Base-by-base conservation (phyloP, 2,797 vertebrate species). In the Podargus strigoides region DNA sequence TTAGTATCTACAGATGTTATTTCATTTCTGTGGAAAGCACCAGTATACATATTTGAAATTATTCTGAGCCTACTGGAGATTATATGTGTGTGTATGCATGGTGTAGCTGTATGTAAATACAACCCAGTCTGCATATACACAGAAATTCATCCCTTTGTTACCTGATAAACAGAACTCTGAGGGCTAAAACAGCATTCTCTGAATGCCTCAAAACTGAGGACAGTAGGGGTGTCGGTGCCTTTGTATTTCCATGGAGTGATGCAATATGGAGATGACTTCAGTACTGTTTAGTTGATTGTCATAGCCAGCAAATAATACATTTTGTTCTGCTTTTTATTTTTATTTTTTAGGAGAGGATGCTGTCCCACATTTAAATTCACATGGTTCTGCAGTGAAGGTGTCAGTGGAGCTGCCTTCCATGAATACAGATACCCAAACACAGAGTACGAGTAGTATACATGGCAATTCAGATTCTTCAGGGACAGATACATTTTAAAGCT, bases 401-500 rank as follows among this genome's bases (percentile, higher is more conserved):
- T 96, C 97, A 2, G 95, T 98, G 94, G 97, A 37, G 4, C 87
- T 98, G 59, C 98, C 98, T 36, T 97, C 97, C 3, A 68, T 27
- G 14, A 91, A 52, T 27, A 52, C 17, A 36, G 97, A 98, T 3
- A 91, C 93, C 10, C 87, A 90, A 63, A 93, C 90, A 6, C 96
- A 78, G 66, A 98, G 97, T 34, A 24, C 81, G 85, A 98, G 98
- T 86, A 93, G 93, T 26, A 5, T 81, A 7, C 92, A 30, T 62
- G 97, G 85, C 7, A 92, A 97, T 69, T 88, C 59, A 0, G 98
- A 97, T 73, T 98, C 98, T 53, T 98, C 98, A 6, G 98, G 97
- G 52, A 87, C 97, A 63, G 98, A 98, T 66, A 97, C 97, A 3
- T 98, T 98, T 96, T 98, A 96, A 97, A 90, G 24, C 56, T 76